These are phyloP conservation scores for Dryocosmus kuriphilus DNA, from an alignment of 2,888 invertebrate genomes.

Conservation along the genomic window DNA sequence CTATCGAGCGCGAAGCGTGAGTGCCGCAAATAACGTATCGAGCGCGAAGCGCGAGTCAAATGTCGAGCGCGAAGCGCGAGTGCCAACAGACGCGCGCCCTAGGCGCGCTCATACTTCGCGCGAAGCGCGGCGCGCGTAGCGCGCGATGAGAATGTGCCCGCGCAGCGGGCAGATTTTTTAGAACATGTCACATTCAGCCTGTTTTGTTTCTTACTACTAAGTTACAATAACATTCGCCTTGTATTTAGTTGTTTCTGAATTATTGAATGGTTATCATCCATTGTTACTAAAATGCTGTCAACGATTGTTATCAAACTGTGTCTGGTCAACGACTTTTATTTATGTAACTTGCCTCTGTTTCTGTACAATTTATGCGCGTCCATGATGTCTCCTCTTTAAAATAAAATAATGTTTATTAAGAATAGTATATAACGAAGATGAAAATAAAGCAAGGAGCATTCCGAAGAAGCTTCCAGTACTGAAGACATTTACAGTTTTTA, in stretches of 20 bases:
- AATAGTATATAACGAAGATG: not conserved
- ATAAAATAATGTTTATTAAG: not conserved
- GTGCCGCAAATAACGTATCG: too few species aligned
- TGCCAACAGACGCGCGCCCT: too few species aligned
- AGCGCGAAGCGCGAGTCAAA: too few species aligned
- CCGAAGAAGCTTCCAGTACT: not conserved
- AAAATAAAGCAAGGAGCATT: not conserved
- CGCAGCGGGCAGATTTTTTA: too few species aligned
- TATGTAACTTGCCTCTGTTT: not conserved
- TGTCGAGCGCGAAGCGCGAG: too few species aligned
- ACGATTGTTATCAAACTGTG: not conserved
- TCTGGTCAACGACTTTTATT: not conserved
- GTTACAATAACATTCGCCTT: not conserved
- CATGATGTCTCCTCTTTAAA: constrained; percentile 3
- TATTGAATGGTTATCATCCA: not conserved
- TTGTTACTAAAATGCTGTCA: not conserved
- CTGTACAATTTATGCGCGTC: not conserved
- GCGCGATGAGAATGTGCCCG: too few species aligned
- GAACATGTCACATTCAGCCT: not conserved
- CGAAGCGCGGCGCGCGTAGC: too few species aligned
- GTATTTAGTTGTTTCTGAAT: not conserved
- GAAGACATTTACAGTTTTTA: not conserved
- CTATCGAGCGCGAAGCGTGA: too few species aligned
- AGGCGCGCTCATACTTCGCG: too few species aligned
- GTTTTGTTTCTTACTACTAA: not conserved